phyloP scores from a whole-genome alignment of 2,888 invertebrate genomes.

The Chesias legatella region DNA sequence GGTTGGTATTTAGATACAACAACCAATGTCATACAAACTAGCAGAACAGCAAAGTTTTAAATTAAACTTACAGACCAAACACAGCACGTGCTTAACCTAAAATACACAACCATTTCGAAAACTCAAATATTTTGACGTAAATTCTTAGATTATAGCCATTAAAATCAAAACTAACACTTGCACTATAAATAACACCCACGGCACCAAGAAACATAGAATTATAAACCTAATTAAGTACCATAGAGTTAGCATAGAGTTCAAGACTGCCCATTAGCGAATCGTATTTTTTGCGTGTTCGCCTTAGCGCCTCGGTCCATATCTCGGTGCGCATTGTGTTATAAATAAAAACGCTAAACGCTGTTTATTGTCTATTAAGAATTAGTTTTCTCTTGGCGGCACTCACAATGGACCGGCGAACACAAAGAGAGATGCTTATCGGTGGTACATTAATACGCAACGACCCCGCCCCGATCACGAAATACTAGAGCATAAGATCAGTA shows the following conservation, averaged over 20 bases:
- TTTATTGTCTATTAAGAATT: constrained; percentile 78
- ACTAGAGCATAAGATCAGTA: constrained; percentile 32
- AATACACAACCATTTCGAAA: too few species aligned
- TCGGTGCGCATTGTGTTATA: constrained; percentile 68
- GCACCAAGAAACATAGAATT: constrained; percentile 5
- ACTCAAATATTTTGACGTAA: too few species aligned
- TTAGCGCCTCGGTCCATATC: constrained; percentile 49
- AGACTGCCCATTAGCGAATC: constrained; percentile 13
- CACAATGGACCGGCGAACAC: constrained; percentile 72
- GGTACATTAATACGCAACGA: constrained; percentile 72
- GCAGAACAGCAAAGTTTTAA: too few species aligned
- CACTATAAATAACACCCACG: constrained; percentile 12
- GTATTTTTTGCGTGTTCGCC: constrained; percentile 21
- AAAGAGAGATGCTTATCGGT: constrained; percentile 70
- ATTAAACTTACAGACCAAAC: too few species aligned
- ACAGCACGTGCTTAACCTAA: too few species aligned
- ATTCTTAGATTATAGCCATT: too few species aligned
- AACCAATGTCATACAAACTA: too few species aligned
- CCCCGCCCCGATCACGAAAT: constrained; percentile 73
- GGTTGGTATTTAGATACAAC: too few species aligned
- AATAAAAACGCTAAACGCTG: constrained; percentile 74
- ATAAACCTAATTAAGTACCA: constrained; percentile 10
- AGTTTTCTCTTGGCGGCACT: constrained; percentile 67
- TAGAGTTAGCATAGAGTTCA: constrained; percentile 6
- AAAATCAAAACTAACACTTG: too few species aligned